Conservation (phyloP, 2,113 vertebrate genomes). For the Eudyptes chrysolophus region DNA sequence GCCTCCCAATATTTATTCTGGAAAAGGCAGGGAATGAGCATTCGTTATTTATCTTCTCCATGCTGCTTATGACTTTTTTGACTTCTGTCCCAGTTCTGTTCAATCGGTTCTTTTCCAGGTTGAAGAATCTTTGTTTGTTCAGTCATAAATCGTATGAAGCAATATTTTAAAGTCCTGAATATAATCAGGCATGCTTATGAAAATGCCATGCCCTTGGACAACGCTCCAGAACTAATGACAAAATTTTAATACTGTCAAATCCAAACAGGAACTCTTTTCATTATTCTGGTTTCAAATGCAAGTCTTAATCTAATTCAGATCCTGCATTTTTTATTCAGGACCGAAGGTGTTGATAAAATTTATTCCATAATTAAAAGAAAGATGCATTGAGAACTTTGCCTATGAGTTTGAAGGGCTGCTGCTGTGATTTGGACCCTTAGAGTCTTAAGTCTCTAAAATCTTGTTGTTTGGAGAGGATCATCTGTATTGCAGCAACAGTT, state of each 20-base stretch:
- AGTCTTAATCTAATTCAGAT: neutral
- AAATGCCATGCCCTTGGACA: neutral
- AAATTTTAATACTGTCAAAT: neutral
- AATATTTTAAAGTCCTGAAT: neutral
- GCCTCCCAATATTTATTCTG: neutral
- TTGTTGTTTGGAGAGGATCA: neutral
- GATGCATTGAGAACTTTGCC: neutral
- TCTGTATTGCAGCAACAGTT: neutral
- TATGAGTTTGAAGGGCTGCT: neutral
- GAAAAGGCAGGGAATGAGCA: neutral
- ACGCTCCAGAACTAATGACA: neutral
- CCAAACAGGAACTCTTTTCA: neutral
- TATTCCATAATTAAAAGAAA: neutral
- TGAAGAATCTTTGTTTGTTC: neutral
- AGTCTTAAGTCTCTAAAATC: neutral
- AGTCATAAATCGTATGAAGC: neutral
- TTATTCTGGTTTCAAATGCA: neutral
- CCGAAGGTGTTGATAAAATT: neutral
- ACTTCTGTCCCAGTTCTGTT: neutral
- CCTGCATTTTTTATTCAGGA: neutral
- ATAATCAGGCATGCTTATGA: neutral
- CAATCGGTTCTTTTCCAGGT: neutral
- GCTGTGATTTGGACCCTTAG: neutral
- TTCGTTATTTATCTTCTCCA: neutral
- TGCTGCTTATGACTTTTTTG: neutral